Conservation (phyloP, 1,140 invertebrate species). For the Drosophila lacertosa region DNA sequence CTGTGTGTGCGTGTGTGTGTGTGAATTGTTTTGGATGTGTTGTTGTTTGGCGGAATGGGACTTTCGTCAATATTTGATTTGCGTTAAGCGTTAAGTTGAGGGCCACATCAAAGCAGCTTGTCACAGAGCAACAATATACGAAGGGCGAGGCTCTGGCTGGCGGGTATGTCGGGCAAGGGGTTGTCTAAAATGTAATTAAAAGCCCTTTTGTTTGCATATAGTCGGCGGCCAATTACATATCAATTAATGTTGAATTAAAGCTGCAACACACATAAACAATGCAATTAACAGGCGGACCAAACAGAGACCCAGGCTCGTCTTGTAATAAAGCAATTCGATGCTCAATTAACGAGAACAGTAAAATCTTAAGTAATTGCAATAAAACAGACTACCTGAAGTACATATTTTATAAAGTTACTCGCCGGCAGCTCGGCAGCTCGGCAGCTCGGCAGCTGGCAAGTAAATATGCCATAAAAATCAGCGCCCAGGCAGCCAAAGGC, state of each 20-base stretch:
- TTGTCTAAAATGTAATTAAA: constrained; percentile 72
- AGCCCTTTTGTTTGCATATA: constrained; percentile 57
- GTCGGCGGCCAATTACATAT: constrained; percentile 70
- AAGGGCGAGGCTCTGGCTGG: constrained; percentile 9
- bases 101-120: constrained; percentile 61
- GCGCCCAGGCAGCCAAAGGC: constrained; percentile 63
- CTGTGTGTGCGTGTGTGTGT: constrained; percentile 16
- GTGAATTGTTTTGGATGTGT: constrained; percentile 10
- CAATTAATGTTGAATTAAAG: constrained; percentile 78
- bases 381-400: constrained; percentile 78
- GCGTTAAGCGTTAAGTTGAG: constrained; percentile 57
- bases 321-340: constrained; percentile 68
- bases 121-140: constrained; percentile 5
- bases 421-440: constrained; percentile 11
- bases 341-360: constrained; percentile 76
- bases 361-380: constrained; percentile 82
- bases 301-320: neutral
- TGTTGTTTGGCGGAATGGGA: constrained; percentile 5
- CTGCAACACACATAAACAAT: constrained; percentile 49
- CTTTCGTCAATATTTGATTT: constrained; percentile 73
- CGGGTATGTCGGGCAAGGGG: neutral
- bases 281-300: constrained; percentile 51
- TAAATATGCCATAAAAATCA: constrained; percentile 79
- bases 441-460: too few relatives aligned
- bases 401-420: constrained; percentile 75